Conservation (phyloP, 2,113 vertebrate species). For the Potamarius usumacintae region DNA sequence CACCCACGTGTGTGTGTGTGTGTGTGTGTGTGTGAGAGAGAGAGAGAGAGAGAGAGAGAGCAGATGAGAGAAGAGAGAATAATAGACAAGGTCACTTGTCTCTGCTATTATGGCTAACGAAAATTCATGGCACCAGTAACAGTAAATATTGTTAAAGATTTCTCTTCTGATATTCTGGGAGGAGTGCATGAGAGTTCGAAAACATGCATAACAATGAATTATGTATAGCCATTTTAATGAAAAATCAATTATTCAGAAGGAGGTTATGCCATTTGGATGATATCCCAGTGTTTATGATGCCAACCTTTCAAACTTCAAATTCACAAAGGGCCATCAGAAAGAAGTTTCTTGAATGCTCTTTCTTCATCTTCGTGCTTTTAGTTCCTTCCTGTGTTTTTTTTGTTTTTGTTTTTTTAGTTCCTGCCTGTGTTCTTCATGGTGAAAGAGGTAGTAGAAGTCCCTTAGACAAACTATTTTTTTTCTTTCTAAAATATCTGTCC, state of each 20-base stretch:
- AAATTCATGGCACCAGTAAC: not conserved
- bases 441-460: not conserved
- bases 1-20: constrained; percentile 6
- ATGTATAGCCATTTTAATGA: constrained; percentile 20
- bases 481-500: not conserved
- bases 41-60: not conserved
- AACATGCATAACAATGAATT: constrained; percentile 6
- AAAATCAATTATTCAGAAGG: constrained; percentile 29
- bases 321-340: not conserved
- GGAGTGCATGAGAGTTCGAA: not conserved
- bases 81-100: constrained; percentile 31
- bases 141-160: not conserved
- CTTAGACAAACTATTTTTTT: not conserved
- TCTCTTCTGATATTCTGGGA: not conserved
- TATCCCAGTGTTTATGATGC: constrained; percentile 12
- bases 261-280: constrained; percentile 26
- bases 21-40: not conserved
- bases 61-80: not conserved
- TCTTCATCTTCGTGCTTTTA: not conserved
- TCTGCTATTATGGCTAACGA: constrained; percentile 32
- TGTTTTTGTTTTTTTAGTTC: not conserved
- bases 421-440: not conserved
- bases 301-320: not conserved
- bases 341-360: not conserved
- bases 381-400: not conserved